Conservation (phyloP, 2,113 vertebrate genomes). For the Anhinga rufa region DNA sequence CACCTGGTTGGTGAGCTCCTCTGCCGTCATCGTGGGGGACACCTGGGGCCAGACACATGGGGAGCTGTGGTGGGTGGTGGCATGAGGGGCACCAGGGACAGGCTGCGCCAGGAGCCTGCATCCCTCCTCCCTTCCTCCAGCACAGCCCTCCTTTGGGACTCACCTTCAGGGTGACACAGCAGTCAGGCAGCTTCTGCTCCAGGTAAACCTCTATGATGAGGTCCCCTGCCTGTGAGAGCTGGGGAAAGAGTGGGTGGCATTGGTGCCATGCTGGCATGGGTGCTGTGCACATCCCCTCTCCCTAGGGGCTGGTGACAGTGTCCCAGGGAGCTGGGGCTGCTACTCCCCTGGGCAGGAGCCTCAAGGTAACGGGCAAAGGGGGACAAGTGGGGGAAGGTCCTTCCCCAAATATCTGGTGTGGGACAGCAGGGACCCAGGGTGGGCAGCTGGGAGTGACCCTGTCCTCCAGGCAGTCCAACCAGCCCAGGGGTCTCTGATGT, state of each 20-base stretch:
- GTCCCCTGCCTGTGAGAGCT: conserved; percentile 96
- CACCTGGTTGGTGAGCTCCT: conserved; percentile 96
- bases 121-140: fast-evolving
- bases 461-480: not conserved
- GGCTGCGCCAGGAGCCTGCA: not conserved
- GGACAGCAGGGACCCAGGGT: not conserved
- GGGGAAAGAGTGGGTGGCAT: not conserved
- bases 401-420: not conserved
- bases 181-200: conserved; percentile 89
- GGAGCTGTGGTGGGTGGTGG: not conserved
- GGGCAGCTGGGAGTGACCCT: not conserved
- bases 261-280: fast-evolving
- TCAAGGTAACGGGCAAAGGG: not conserved
- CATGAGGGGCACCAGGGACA: not conserved
- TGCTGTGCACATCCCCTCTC: not conserved
- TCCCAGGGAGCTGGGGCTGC: not conserved
- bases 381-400: not conserved
- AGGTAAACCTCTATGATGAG: conserved; percentile 96
- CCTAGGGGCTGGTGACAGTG: not conserved
- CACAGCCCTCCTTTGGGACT: not conserved
- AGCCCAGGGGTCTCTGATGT: fast-evolving
- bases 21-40: conserved; percentile 90
- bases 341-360: not conserved
- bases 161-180: conserved; percentile 94
- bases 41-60: conserved; percentile 70